Percentiles rank a stretch among this genome's conserved stretches.
phyloP scores from a whole-genome alignment of 2,888 invertebrate genomes.

The Didymodactylos carnosus region DNA sequence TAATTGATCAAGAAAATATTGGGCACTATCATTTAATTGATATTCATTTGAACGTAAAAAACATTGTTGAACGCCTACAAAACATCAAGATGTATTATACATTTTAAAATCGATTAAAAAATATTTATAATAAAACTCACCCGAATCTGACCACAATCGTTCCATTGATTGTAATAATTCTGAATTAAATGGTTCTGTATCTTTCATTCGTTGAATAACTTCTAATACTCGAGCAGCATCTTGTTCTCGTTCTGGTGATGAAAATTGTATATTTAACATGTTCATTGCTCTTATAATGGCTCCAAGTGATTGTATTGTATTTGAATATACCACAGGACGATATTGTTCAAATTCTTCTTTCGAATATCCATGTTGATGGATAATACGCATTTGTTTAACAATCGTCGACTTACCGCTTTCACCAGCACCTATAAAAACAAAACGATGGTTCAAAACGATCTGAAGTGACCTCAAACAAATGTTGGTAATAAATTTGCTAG shows the following conservation, averaged over 20 bases:
- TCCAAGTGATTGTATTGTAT: conserved; percentile 63
- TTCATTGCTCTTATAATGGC: conserved; percentile 77
- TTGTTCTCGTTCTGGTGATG: conserved; percentile 21
- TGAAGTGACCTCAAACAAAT: no score
- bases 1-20: conserved; percentile 98
- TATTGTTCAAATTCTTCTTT: conserved; percentile 73
- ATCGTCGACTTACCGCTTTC: conserved; percentile 38
- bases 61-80: conserved; percentile 92
- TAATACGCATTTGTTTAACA: conserved; percentile 46
- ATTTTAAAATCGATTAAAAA: no score
- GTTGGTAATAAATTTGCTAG: no score
- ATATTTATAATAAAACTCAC: no score
- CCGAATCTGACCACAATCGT: conserved; percentile 80
- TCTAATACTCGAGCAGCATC: conserved; percentile 99
- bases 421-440: conserved; percentile 47
- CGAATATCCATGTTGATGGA: conserved; percentile 72
- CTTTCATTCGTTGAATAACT: conserved; percentile 98
- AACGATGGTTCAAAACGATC: no score
- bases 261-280: conserved; percentile 52
- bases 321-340: conserved; percentile 69
- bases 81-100: no score
- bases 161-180: conserved; percentile 95
- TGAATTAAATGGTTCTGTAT: conserved; percentile 98
- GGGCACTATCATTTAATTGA: conserved; percentile 98
- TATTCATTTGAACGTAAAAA: conserved; percentile 99